Evolutionary conservation across 1,140 invertebrate species (phyloP).

Genomic region (Bombus terrestris): DNA sequence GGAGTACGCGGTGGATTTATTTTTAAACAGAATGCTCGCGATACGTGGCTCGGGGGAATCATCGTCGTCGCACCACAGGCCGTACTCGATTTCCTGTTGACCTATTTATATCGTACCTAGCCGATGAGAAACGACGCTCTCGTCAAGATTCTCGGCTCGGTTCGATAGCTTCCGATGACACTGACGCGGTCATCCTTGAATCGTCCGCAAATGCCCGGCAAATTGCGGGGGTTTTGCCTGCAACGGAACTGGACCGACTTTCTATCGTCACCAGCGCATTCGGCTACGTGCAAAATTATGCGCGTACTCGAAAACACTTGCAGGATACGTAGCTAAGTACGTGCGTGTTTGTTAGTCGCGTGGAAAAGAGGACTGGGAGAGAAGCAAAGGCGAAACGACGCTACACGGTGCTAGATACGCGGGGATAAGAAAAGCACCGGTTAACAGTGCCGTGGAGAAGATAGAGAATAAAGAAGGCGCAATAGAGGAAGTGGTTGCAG

Average conservation of each 20-base stretch:
- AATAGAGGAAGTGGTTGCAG: slow-evolving; percentile 31
- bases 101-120: slow-evolving; percentile 73
- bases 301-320: neutral
- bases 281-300: too few species aligned
- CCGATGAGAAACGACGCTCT: slow-evolving; percentile 51
- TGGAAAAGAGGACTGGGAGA: neutral
- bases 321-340: neutral
- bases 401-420: neutral
- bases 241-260: slow-evolving; percentile 11
- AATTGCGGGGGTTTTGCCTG: slow-evolving; percentile 12
- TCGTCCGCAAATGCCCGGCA: neutral
- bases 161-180: slow-evolving; percentile 43
- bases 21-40: slow-evolving; percentile 56
- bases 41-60: slow-evolving; percentile 57
- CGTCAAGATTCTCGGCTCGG: slow-evolving; percentile 66
- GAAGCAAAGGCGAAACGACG: neutral
- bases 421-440: slow-evolving; percentile 22
- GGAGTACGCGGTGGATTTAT: slow-evolving; percentile 49
- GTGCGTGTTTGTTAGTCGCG: neutral
- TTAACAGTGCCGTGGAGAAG: slow-evolving; percentile 2
- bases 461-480: neutral
- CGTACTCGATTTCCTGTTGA: slow-evolving; percentile 74
- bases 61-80: slow-evolving; percentile 44
- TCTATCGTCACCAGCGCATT: neutral
- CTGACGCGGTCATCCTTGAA: neutral